Base-by-base conservation (phyloP, 2,113 vertebrate genomes). In the Rhegmatorhina hoffmannsi region DNA sequence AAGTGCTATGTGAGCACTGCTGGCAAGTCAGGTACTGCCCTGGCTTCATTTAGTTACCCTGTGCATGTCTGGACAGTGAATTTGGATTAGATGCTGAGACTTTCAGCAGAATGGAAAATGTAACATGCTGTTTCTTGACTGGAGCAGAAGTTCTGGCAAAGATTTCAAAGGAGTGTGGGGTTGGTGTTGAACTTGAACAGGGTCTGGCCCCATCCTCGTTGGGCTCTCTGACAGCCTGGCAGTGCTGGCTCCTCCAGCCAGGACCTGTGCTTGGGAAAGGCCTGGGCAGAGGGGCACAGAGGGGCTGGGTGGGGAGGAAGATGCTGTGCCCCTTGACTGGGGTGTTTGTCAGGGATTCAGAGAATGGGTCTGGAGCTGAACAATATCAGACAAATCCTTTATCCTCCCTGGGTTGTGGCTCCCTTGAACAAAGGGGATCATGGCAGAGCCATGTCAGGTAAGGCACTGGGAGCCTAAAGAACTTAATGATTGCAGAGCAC, bases 121-220 rank as follows among this genome's bases (percentile, higher is more conserved):
- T 55, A 72, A 81, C 68, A 10, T 87, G 86, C 91, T 75, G 38
- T 93, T 92, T 96, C 95, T 92, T 95, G 91, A 87, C 86, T 72
- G 64, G 50, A 33, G 84, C 80, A 52, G 55, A 78, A 80, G 34
- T 62, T 84, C 92, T 96, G 92, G 94, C 86, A 67, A 47, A 64
- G 80, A 33, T 93, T 94, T 95, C 94, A 96, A 92, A 94, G 92
- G 73, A 56, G 19, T 2, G 3, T 83, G 79, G 33, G 53, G 68
- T 29, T 84, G 46, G 47, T 46, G 75, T 58, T 94, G 85, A 36
- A 59, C 67, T 84, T 52, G 47, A 86, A 50, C 85, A 78, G 88
- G 59, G 86, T 31, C 60, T 1, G 0, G 66, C 62, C 73, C 56
- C 44, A 20, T 3, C 13, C 66, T 85, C 46, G 50, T 62, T 8